phyloP scores from a whole-genome alignment of 1,140 invertebrate species.

The Orchesella cincta region DNA sequence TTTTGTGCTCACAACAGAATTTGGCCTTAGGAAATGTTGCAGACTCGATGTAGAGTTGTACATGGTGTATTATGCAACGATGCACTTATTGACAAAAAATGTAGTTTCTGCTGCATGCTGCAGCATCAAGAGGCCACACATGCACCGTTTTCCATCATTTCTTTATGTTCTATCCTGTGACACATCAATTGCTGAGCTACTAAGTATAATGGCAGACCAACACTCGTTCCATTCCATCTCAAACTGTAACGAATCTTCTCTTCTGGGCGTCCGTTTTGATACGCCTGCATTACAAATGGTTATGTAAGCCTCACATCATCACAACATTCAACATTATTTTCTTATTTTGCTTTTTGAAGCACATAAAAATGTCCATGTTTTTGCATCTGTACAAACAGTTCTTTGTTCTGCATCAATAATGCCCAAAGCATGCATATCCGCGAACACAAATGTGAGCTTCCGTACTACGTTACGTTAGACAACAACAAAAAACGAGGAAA shows the following conservation, averaged over 20 bases:
- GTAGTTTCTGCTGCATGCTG: no score
- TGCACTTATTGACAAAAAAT: no score
- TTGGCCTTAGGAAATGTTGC: no score
- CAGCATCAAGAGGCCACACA: no score
- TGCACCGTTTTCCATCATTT: no score
- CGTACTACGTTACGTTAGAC: not conserved
- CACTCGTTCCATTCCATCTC: no score
- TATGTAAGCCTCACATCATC: not conserved
- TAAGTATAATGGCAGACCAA: no score
- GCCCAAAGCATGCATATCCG: not conserved
- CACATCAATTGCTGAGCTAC: no score
- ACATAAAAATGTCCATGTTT: not conserved
- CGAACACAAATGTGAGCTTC: not conserved
- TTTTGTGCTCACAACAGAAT: no score
- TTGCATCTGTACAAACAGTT: slow-evolving; percentile 22
- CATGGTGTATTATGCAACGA: no score
- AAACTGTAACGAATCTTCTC: slow-evolving; percentile 6
- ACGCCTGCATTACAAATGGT: not conserved
- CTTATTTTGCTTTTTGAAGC: slow-evolving; percentile 1
- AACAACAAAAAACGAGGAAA: not conserved
- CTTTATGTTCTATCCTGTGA: no score
- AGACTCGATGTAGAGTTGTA: no score
- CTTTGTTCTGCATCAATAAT: slow-evolving; percentile 2
- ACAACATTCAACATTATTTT: slow-evolving; percentile 9
- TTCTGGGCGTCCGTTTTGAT: not conserved